phyloP scores from a whole-genome alignment of 2,113 vertebrate genomes.

The Irena cyanogastra region DNA sequence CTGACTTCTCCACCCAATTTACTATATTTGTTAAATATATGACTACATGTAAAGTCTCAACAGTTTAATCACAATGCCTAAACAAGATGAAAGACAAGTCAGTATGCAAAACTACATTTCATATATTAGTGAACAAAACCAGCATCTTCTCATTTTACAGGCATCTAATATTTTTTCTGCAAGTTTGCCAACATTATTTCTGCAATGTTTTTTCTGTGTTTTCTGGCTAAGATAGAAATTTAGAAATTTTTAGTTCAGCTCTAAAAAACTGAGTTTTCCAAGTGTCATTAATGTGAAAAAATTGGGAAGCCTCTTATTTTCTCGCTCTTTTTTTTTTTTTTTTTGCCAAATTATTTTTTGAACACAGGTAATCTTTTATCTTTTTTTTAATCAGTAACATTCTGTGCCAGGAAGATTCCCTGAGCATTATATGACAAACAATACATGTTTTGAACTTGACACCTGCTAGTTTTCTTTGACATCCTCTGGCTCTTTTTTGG shows the following conservation, averaged over 20 bases:
- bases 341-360: background rate
- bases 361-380: background rate
- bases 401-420: background rate
- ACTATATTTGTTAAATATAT: background rate
- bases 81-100: background rate
- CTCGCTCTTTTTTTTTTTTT: rapidly evolving
- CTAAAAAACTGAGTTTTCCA: background rate
- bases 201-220: background rate
- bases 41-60: background rate
- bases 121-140: background rate
- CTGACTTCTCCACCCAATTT: background rate
- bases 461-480: background rate
- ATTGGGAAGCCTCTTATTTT: background rate
- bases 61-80: background rate
- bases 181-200: background rate
- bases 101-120: background rate
- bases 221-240: background rate
- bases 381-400: background rate
- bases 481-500: background rate
- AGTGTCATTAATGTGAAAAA: background rate
- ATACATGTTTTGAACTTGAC: background rate
- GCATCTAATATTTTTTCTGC: background rate
- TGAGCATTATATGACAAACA: background rate
- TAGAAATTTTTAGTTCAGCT: background rate
- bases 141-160: background rate